A percentile compares a stretch with the other conserved stretches of the same genome.
These are phyloP conservation scores for Mallotus villosus DNA, from an alignment of 2,797 vertebrate genomes.

Conservation along the genomic window DNA sequence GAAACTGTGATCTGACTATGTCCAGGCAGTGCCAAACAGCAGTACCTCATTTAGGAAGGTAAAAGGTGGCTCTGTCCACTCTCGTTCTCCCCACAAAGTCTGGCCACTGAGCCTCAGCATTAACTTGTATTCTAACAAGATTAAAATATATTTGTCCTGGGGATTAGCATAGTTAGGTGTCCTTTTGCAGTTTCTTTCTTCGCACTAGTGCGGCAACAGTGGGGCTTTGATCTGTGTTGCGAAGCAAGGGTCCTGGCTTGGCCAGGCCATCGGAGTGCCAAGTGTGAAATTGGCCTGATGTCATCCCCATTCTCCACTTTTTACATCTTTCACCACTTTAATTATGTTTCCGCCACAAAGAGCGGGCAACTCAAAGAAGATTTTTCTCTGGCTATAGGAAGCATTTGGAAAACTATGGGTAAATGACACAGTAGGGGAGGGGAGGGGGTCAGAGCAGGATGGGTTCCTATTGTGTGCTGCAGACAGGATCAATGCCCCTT, in stretches of 20 bases:
- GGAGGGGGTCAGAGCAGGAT: constrained; percentile 73
- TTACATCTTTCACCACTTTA: constrained; percentile 98
- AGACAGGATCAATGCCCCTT: constrained; percentile 64
- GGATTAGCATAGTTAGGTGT: constrained; percentile 99
- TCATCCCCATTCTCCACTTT: constrained; percentile 96
- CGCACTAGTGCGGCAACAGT: constrained; percentile 88
- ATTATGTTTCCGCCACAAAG: constrained; percentile 99
- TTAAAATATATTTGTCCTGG: constrained; percentile 99
- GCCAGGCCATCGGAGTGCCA: constrained; percentile 92
- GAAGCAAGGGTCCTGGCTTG: constrained; percentile 91
- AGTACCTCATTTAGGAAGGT: constrained; percentile 84
- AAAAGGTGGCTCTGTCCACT: constrained; percentile 81
- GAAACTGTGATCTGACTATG: constrained; percentile 63
- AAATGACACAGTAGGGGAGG: constrained; percentile 85
- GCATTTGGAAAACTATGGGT: constrained; percentile 84
- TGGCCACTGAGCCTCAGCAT: constrained; percentile 94
- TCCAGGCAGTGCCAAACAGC: constrained; percentile 85
- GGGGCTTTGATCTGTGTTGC: constrained; percentile 99
- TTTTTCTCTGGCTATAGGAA: constrained; percentile 95
- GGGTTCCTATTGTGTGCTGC: constrained; percentile 71
- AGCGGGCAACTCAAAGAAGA: constrained; percentile 91
- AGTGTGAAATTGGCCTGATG: constrained; percentile 99
- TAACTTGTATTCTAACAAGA: constrained; percentile 99
- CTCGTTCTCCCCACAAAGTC: constrained; percentile 85
- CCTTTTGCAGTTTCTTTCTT: constrained; percentile 89